A percentile compares a stretch with the other conserved stretches of the same genome.
Evolutionary conservation across 2,113 vertebrate genomes (phyloP).

Genomic region (Anguilla japonica): DNA sequence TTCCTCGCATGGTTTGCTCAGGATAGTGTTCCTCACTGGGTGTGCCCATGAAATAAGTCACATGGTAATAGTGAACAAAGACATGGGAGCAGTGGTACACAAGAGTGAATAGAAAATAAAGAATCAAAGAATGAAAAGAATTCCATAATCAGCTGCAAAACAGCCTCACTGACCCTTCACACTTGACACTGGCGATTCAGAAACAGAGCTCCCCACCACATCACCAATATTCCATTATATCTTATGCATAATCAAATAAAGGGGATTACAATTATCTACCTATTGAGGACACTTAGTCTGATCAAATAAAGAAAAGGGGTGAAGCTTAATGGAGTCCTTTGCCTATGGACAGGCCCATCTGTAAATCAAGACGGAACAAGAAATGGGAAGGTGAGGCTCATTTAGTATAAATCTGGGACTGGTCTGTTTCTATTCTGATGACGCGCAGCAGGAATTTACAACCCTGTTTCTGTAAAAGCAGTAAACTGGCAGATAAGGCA

Average conservation of each 20-base stretch:
- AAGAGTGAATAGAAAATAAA: neutral
- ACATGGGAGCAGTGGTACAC: neutral
- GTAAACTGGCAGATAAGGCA: neutral
- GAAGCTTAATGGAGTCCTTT: neutral
- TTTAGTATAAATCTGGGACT: neutral
- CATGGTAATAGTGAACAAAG: neutral
- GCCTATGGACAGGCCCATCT: too few relatives aligned
- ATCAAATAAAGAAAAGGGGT: neutral
- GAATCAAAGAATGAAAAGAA: neutral
- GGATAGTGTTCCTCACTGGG: neutral
- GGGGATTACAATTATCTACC: neutral
- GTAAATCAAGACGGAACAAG: neutral
- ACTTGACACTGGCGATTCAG: neutral
- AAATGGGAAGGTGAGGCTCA: neutral
- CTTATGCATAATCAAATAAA: neutral
- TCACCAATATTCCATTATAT: neutral
- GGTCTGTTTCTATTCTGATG: too few relatives aligned
- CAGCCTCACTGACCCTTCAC: neutral
- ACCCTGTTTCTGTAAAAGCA: neutral
- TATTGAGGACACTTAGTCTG: neutral
- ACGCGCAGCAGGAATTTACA: slow-evolving; percentile 4
- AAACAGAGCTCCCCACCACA: neutral
- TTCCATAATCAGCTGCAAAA: neutral
- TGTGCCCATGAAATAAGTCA: neutral
- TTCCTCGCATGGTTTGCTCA: neutral